Percentiles rank a stretch among this genome's conserved stretches.
Conservation (phyloP, 2,888 invertebrate species). For the Cerastis leucographa region DNA sequence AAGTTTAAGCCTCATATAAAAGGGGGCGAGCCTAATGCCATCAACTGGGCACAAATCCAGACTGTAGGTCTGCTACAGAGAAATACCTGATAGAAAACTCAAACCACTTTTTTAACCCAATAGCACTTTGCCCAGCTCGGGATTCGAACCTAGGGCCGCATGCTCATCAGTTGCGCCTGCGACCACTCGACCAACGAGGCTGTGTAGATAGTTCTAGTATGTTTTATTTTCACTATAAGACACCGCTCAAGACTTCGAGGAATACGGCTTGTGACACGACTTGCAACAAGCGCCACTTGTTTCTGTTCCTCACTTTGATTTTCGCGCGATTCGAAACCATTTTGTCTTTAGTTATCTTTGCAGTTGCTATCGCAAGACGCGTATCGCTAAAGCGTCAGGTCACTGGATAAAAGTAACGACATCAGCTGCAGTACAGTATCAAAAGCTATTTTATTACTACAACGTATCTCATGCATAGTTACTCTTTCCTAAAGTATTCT, state of each 20-base stretch:
- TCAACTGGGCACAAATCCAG: no score
- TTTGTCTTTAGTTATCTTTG: no score
- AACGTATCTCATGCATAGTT: background rate
- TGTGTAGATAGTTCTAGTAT: no score
- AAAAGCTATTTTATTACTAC: constrained; percentile 1
- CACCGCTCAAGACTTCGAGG: background rate
- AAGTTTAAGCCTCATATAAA: no score
- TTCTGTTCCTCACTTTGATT: background rate
- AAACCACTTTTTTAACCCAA: no score
- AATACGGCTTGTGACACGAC: background rate
- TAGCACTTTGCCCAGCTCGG: no score
- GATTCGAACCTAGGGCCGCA: no score
- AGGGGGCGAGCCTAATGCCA: no score
- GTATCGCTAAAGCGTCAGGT: background rate
- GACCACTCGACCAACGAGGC: no score
- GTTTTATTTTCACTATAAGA: background rate
- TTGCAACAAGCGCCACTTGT: background rate
- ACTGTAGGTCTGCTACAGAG: no score
- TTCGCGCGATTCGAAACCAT: background rate
- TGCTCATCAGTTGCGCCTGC: no score
- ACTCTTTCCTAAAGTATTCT: background rate
- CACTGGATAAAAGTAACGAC: background rate
- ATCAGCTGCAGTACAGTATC: background rate
- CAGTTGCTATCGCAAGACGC: background rate
- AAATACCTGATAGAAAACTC: no score